A percentile compares a stretch with the other conserved stretches of the same genome.
Conservation (phyloP, 2,113 vertebrate species). For the Penelope pileata region DNA sequence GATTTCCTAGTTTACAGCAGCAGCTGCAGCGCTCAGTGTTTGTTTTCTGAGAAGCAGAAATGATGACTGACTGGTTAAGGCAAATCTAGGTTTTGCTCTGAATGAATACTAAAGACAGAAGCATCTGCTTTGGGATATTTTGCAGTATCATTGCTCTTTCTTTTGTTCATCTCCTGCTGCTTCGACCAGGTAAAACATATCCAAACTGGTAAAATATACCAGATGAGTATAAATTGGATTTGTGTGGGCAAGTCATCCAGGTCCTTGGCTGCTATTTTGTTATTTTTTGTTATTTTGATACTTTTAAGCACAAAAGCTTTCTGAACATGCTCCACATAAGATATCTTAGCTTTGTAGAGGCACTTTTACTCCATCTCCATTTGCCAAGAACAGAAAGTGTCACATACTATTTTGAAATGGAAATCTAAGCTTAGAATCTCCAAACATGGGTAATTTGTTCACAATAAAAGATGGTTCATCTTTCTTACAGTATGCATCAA, state of each 20-base stretch:
- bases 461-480: not conserved
- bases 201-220: not conserved
- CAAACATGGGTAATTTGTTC: not conserved
- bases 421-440: not conserved
- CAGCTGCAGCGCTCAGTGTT: not conserved
- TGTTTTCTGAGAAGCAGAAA: not conserved
- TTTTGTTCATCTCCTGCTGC: not conserved
- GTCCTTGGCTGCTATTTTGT: not conserved
- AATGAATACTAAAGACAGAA: not conserved
- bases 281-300: not conserved
- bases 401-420: not conserved
- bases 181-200: not conserved
- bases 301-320: not conserved
- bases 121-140: not conserved
- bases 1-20: not conserved
- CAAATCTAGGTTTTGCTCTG: not conserved
- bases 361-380: not conserved
- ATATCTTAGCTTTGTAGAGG: not conserved
- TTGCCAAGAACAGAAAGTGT: not conserved
- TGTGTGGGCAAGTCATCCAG: not conserved
- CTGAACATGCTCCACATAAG: not conserved
- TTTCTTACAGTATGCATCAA: not conserved
- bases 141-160: not conserved
- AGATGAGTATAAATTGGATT: not conserved
- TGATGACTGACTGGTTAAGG: not conserved